These are phyloP conservation scores for Megalops atlanticus DNA, from an alignment of 2,113 vertebrate species.

Conservation along the genomic window DNA sequence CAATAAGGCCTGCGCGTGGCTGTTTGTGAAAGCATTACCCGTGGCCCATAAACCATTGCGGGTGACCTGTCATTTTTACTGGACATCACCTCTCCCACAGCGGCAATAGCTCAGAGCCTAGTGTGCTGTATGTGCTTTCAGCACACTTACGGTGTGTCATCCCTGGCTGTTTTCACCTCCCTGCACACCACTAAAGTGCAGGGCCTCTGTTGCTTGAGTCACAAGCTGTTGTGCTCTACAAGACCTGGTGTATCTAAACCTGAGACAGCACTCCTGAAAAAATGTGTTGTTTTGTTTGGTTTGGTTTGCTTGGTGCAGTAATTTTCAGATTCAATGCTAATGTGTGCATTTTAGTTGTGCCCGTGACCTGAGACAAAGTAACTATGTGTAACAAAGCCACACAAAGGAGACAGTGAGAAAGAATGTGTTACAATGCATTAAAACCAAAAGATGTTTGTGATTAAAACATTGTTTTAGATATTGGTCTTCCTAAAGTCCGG, in stretches of 20 bases:
- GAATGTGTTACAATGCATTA: no score
- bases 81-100: not conserved
- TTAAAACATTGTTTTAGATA: not conserved
- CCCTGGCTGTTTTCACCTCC: not conserved
- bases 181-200: not conserved
- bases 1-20: not conserved
- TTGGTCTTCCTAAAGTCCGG: not conserved
- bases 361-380: not conserved
- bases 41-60: no score
- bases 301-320: no score
- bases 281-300: not conserved
- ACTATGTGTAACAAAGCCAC: no score
- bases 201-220: not conserved
- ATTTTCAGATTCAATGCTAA: not conserved
- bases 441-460: not conserved
- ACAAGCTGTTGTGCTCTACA: not conserved
- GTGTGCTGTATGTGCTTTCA: not conserved
- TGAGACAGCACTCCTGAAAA: not conserved
- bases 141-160: not conserved
- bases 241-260: not conserved
- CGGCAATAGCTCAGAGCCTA: not conserved
- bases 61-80: not conserved
- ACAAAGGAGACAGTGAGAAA: no score
- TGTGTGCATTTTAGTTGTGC: no score
- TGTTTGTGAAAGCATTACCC: not conserved